Base-by-base conservation (phyloP, 2,888 invertebrate genomes). In the Notocelia uddmanniana region DNA sequence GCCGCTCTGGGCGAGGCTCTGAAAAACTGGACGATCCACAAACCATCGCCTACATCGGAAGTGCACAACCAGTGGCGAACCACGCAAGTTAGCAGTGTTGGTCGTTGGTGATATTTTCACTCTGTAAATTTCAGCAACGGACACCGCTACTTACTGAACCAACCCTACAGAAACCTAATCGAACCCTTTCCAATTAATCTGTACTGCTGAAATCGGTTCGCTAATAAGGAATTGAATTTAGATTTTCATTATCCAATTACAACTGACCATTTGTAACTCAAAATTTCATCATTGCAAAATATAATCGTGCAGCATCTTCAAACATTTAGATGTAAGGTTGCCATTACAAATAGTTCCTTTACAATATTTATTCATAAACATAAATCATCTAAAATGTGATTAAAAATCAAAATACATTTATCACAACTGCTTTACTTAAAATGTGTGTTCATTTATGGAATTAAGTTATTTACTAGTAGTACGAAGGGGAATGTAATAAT, bases 1-100 rank as follows among this genome's bases (percentile, higher is more conserved):
- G 90, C 93, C 93, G 92, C 92, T 82, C 88, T 89, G 88, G 93
- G 93, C 93, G 92, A 88, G 85, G 90, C 84, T 93, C 93, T 93
- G 93, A 93, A 93, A 93, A 93, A 93, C 93, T 93, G 92, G 93
- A 93, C 93, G 93, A 93, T 93, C 93, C 93, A 93, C 92, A 92
- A 88, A 92, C 93, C 91, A 92, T 89, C 93, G 93, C 92, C 93
- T 92, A 93, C 90, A 90, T 88, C 90, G 90, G 90, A 86, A 87
- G 87, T 85, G 91, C 90, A 89, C 88, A 89, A 89, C 89, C 85
- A 90, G 89, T 89, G 87, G 85, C 89, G 82, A 77, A 78, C 81
- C 81, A 80, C 81, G 84, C 84, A 82, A 92, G 86, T 83, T 76
- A 89, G 85, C 89, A 88, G 89, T 92, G 91, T 86, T 89, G 88